Conservation (phyloP, 2,888 invertebrate genomes). For the Dysmachus trigonus region DNA sequence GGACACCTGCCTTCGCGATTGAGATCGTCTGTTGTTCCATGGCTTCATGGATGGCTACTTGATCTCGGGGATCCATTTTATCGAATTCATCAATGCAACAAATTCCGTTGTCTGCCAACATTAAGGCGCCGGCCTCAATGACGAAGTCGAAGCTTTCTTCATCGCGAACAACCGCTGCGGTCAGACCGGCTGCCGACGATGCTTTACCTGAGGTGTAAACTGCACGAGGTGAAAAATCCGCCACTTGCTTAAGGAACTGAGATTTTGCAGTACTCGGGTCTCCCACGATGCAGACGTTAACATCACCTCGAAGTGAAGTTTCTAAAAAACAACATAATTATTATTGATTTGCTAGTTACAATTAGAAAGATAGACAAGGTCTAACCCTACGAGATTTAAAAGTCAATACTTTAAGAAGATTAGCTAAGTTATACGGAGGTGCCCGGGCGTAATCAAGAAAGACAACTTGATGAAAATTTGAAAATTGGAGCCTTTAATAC, state of each 20-base stretch:
- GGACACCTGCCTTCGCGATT: constrained; percentile 96
- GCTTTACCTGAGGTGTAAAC: constrained; percentile 99
- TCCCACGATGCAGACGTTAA: constrained; percentile 97
- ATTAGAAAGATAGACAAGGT: too few relatives aligned
- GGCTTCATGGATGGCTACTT: constrained; percentile 99
- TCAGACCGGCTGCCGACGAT: constrained; percentile 96
- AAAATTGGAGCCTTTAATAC: too few relatives aligned
- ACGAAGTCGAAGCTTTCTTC: constrained; percentile 99
- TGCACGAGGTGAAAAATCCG: constrained; percentile 94
- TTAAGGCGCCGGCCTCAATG: constrained; percentile 99
- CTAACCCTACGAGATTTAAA: too few relatives aligned
- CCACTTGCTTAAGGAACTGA: constrained; percentile 92
- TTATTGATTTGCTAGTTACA: not conserved
- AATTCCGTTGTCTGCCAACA: constrained; percentile 98
- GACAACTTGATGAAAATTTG: too few relatives aligned
- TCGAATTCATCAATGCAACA: constrained; percentile 99
- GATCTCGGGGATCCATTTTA: constrained; percentile 98
- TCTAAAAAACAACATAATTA: constrained; percentile 61
- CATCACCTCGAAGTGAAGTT: constrained; percentile 92
- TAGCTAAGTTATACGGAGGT: too few relatives aligned
- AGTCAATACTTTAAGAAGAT: too few relatives aligned
- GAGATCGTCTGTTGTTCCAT: constrained; percentile 99
- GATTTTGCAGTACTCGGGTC: constrained; percentile 99
- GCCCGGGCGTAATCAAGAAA: too few relatives aligned
- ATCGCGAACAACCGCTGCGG: constrained; percentile 96